phyloP scores from a whole-genome alignment of 2,888 invertebrate genomes.

The Fragum whitleyi region DNA sequence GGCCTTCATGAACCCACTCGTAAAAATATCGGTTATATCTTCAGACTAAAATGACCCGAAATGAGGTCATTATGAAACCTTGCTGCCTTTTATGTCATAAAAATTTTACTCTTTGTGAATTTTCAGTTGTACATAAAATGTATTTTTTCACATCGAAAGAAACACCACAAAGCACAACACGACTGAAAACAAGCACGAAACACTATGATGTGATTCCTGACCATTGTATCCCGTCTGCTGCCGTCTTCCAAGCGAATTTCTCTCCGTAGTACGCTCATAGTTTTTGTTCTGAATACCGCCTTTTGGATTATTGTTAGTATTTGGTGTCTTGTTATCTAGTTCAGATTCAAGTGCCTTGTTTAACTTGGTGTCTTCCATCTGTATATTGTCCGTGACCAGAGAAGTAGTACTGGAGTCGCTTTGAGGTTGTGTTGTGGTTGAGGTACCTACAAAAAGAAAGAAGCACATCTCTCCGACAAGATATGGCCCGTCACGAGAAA shows the following conservation, averaged over 20 bases:
- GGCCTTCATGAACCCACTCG: too few relatives aligned
- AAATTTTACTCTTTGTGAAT: too few relatives aligned
- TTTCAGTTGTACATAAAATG: too few relatives aligned
- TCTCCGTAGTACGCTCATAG: background rate
- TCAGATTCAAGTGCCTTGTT: background rate
- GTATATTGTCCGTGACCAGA: background rate
- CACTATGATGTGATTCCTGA: background rate
- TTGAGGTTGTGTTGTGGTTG: background rate
- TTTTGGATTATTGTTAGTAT: background rate
- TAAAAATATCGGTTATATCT: too few relatives aligned
- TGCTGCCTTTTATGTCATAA: too few relatives aligned
- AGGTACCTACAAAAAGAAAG: background rate
- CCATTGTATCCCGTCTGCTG: background rate
- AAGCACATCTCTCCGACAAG: too few relatives aligned
- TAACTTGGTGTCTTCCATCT: slow-evolving; percentile 1
- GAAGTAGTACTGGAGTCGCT: background rate
- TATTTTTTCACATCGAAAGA: background rate
- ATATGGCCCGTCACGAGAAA: too few relatives aligned
- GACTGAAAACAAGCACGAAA: background rate
- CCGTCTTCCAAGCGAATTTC: background rate
- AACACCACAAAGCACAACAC: background rate
- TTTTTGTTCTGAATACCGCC: background rate
- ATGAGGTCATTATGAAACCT: too few relatives aligned
- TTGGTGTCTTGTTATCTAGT: background rate
- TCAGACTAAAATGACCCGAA: too few relatives aligned